Conservation (phyloP, 2,888 invertebrate species). For the Scaptomyza cyrtandrae region DNA sequence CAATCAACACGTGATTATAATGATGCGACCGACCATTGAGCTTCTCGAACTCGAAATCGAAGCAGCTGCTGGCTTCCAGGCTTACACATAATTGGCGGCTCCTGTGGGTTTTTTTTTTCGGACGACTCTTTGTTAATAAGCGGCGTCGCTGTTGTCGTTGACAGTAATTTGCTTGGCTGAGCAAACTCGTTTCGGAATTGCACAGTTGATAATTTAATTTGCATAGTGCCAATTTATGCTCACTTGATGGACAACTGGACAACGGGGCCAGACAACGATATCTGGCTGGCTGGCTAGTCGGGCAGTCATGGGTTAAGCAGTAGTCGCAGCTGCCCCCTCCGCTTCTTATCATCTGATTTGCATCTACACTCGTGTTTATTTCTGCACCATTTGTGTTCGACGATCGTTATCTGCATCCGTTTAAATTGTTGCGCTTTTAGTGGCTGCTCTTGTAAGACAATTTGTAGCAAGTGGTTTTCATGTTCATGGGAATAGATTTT, state of each 20-base stretch:
- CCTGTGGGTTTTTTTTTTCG: constrained; percentile 9
- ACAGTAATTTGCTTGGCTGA: constrained; percentile 79
- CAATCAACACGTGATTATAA: constrained; percentile 81
- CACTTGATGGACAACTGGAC: constrained; percentile 66
- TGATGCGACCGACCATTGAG: constrained; percentile 63
- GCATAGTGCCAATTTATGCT: constrained; percentile 82
- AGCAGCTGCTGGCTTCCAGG: constrained; percentile 51
- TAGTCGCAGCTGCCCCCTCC: constrained; percentile 15
- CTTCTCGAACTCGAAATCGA: constrained; percentile 29
- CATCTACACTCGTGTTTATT: constrained; percentile 83
- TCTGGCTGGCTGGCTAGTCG: background rate
- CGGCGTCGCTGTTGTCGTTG: constrained; percentile 69
- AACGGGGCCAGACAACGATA: constrained; percentile 9
- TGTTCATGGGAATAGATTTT: constrained; percentile 79
- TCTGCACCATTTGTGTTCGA: constrained; percentile 83
- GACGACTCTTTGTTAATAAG: constrained; percentile 56
- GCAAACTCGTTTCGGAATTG: constrained; percentile 71
- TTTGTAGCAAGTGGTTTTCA: constrained; percentile 79
- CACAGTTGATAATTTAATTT: constrained; percentile 81
- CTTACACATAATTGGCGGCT: constrained; percentile 72
- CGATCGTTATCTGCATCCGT: constrained; percentile 82
- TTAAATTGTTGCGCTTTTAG: constrained; percentile 67
- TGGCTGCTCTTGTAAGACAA: constrained; percentile 76
- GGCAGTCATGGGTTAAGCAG: constrained; percentile 67
- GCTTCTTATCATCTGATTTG: constrained; percentile 75